Evolutionary conservation across 1,140 invertebrate species (phyloP), one percentile per base, ranked within the genome.

Genomic region (Bombus ignitus): DNA sequence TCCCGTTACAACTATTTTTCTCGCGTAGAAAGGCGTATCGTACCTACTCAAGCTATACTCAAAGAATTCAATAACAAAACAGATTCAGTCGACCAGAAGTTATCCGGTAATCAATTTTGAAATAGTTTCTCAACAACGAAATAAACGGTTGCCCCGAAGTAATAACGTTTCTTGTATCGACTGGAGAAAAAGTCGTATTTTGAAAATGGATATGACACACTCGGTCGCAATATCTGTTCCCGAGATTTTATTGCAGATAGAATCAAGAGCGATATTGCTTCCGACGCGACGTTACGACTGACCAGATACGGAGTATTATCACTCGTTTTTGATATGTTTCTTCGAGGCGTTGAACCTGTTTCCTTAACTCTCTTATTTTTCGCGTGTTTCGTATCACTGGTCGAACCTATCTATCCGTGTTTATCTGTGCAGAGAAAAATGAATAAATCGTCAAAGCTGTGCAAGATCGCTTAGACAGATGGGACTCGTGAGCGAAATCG

Each of bases 251-350:
- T 85, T 57, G 78, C 68, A 35, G 83, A 74, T 66, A 44, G 57
- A 22, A 81, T 66, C 70, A 53, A 25, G 71, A 44, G 8, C 15
- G 83, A 81, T 85, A 86, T 86, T 86, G 80, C 80, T 59, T 66
- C 37, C 47, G 12, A 0, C 42, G 47, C 62, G 12, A 0, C 44
- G 47, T 32, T n/a, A 59, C 62, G 62, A 47, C 84, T 75, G 79
- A 47, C 84, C 84, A 86, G 79, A 65, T n/a, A 70, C 47, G 44
- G 39, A 13, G 44, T 53, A 86, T 82, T 86, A 86, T 83, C 80
- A 83, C 85, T 75, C n/a, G 62, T 22, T 37, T 86, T 57, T 47
- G 25, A 70, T 75, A 70, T 72, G 71, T 62, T 75, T 42, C 39
- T 66, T 53, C 10, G 28, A 25, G 6, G 22, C 22, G 25, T 6